Conservation (phyloP, 2,888 invertebrate genomes). For the Agonopterix alstromeriana region DNA sequence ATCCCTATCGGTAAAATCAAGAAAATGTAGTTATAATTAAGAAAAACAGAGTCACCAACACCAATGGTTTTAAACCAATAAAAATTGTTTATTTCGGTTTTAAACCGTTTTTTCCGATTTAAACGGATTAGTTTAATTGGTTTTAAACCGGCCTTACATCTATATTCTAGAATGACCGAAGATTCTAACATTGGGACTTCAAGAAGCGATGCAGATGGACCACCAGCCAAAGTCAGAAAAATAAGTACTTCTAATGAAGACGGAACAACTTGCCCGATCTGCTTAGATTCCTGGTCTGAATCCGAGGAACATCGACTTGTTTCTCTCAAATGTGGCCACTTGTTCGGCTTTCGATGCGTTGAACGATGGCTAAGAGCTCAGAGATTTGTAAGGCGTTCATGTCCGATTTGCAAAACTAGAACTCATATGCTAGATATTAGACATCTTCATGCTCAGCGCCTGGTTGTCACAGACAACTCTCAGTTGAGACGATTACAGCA, state of each 20-base stretch:
- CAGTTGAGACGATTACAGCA: constrained; percentile 82
- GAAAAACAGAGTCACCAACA: too few species aligned
- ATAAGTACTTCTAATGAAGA: constrained; percentile 17
- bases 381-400: constrained; percentile 76
- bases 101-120: too few species aligned
- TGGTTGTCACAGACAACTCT: constrained; percentile 86
- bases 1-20: too few species aligned
- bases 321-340: constrained; percentile 92
- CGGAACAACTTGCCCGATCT: constrained; percentile 90
- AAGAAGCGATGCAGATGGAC: constrained; percentile 6
- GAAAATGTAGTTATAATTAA: too few species aligned
- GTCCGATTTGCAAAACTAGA: constrained; percentile 96
- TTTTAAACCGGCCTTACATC: too few species aligned
- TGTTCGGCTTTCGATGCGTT: constrained; percentile 91
- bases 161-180: background rate
- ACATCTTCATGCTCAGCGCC: constrained; percentile 87
- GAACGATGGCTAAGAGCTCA: constrained; percentile 82
- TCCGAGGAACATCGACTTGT: constrained; percentile 90
- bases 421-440: too few species aligned
- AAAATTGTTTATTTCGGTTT: too few species aligned
- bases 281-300: constrained; percentile 92
- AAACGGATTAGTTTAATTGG: too few species aligned
- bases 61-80: too few species aligned
- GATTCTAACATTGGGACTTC: background rate
- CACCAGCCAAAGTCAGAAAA: constrained; percentile 48